Evolutionary conservation across 2,113 vertebrate species (phyloP).

Genomic region (Xiphorhynchus elegans): DNA sequence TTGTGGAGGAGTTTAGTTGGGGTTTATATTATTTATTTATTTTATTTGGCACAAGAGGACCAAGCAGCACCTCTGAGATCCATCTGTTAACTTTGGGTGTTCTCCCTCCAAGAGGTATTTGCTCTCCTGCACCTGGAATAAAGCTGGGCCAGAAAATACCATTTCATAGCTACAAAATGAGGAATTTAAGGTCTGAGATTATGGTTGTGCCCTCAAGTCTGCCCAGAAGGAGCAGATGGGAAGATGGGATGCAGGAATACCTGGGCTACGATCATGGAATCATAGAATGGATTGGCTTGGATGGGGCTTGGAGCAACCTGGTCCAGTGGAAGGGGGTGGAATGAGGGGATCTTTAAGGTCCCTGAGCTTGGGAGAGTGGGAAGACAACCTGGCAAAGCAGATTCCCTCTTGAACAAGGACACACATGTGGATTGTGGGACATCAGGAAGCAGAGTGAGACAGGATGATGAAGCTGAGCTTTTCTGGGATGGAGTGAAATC

Average conservation of each 20-base stretch:
- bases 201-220: background rate
- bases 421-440: rapidly evolving
- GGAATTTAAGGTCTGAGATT: background rate
- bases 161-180: rapidly evolving
- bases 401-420: too few species aligned
- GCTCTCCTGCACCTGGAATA: background rate
- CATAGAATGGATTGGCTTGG: background rate
- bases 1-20: background rate
- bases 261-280: background rate
- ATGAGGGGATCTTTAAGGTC: background rate
- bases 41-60: background rate
- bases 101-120: too few species aligned
- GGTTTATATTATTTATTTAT: background rate
- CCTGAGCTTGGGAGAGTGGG: background rate
- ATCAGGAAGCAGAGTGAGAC: background rate
- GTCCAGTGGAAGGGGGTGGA: background rate
- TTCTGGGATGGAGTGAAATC: background rate
- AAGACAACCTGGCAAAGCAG: background rate
- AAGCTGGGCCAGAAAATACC: background rate
- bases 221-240: background rate
- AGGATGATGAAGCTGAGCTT: background rate
- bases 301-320: background rate
- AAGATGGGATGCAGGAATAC: too few species aligned
- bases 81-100: too few species aligned
- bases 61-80: background rate